A percentile compares a stretch with the other conserved stretches of the same genome.
These are phyloP conservation scores for Torymus aiolomorphi DNA, from an alignment of 2,888 invertebrate species.

Conservation along the genomic window DNA sequence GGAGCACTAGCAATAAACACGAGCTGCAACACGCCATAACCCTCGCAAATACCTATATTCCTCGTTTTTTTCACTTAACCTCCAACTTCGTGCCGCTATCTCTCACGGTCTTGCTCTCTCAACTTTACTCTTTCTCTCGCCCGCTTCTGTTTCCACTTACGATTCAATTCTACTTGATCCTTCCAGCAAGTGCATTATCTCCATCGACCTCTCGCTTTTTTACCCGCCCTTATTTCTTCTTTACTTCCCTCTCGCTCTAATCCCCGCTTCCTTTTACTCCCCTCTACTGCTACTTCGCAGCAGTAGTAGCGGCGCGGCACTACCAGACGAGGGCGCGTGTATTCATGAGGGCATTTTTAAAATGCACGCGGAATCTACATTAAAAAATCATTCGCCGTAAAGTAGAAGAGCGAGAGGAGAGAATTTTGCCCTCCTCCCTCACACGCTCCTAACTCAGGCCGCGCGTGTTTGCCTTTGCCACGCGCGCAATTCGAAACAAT, in stretches of 20 bases:
- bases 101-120: conserved; percentile 29
- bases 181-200: conserved; percentile 42
- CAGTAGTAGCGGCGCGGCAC: no score
- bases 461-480: conserved; percentile 3
- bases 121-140: conserved; percentile 19
- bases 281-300: background rate
- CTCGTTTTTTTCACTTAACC: conserved; percentile 1
- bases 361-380: conserved; percentile 17
- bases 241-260: conserved; percentile 1
- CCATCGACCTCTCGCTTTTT: conserved; percentile 13
- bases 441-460: background rate
- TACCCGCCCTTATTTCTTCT: background rate
- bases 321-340: background rate
- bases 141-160: conserved; percentile 36
- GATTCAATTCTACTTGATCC: conserved; percentile 45
- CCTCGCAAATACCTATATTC: background rate
- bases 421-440: no score
- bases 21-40: no score
- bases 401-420: background rate
- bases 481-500: conserved; percentile 32
- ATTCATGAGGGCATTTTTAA: conserved; percentile 11
- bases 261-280: background rate
- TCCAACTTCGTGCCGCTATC: conserved; percentile 28
- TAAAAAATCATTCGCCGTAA: conserved; percentile 11
- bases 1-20: no score